Conservation (phyloP, 2,113 vertebrate species). For the Nibea coibor region DNA sequence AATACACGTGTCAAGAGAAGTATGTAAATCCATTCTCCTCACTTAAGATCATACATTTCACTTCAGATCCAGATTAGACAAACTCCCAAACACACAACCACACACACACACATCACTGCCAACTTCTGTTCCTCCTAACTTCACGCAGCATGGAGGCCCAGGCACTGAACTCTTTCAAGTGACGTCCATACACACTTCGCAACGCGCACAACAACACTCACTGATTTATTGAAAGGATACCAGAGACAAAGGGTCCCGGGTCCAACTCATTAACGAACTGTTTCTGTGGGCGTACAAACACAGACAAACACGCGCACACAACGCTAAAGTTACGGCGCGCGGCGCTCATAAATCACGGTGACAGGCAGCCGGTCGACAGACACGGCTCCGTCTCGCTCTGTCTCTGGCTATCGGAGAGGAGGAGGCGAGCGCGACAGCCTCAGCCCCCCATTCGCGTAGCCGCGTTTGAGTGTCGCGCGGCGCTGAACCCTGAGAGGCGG, state of each 20-base stretch:
- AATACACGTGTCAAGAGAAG: not conserved
- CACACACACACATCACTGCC: too few relatives aligned
- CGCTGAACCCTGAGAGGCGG: constrained; percentile 40
- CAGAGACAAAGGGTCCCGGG: constrained; percentile 38
- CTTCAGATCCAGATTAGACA: not conserved
- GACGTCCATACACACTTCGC: not conserved
- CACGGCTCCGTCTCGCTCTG: constrained; percentile 75
- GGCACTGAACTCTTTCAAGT: not conserved
- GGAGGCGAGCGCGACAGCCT: constrained; percentile 54
- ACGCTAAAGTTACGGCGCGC: constrained; percentile 88
- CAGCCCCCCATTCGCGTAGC: constrained; percentile 36
- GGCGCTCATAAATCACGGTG: constrained; percentile 97
- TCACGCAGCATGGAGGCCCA: not conserved
- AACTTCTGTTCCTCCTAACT: not conserved
- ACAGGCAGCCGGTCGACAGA: constrained; percentile 87
- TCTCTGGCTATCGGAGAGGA: constrained; percentile 85
- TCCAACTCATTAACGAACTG: constrained; percentile 56
- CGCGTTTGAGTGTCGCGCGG: constrained; percentile 7
- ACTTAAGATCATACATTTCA: not conserved
- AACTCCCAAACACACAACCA: not conserved
- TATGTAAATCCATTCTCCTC: not conserved
- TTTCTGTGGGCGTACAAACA: constrained; percentile 38
- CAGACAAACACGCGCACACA: constrained; percentile 34
- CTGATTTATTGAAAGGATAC: constrained; percentile 44
- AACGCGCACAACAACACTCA: not conserved